Conservation (phyloP, 2,113 vertebrate genomes). For the Porphyrio hochstetteri region DNA sequence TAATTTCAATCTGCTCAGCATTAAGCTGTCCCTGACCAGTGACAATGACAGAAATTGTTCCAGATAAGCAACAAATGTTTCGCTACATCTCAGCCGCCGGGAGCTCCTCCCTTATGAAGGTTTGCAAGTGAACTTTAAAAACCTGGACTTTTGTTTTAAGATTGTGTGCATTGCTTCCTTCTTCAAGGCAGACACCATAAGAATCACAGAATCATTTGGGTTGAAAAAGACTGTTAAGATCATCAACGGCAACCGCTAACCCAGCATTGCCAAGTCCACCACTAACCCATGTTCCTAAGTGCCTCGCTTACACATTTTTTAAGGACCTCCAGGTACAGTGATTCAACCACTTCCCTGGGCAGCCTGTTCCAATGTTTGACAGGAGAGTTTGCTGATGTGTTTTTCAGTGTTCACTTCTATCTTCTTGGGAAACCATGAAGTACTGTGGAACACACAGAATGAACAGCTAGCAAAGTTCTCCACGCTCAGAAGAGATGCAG, state of each 20-base stretch:
- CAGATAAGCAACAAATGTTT: not conserved
- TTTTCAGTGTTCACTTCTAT: not conserved
- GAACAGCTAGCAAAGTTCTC: not conserved
- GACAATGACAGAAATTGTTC: not conserved
- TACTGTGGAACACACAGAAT: not conserved
- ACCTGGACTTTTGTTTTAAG: not conserved
- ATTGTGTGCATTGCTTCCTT: not conserved
- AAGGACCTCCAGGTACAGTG: not conserved
- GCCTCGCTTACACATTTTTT: not conserved
- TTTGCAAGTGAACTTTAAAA: not conserved
- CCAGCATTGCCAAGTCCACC: not conserved
- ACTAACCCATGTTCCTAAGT: not conserved
- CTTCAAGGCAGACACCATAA: not conserved
- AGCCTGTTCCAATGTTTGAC: not conserved
- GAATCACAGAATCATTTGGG: not conserved
- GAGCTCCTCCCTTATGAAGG: not conserved
- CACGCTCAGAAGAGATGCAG: not conserved
- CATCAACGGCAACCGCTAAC: accelerated
- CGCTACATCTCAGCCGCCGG: not conserved
- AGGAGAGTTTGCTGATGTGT: not conserved
- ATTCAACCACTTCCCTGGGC: not conserved
- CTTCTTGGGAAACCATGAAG: not conserved
- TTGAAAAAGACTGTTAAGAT: not conserved
- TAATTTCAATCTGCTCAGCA: not conserved
- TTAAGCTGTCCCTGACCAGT: not conserved